phyloP scores from a whole-genome alignment of 1,140 invertebrate genomes.

The Leptinotarsa lineolata region DNA sequence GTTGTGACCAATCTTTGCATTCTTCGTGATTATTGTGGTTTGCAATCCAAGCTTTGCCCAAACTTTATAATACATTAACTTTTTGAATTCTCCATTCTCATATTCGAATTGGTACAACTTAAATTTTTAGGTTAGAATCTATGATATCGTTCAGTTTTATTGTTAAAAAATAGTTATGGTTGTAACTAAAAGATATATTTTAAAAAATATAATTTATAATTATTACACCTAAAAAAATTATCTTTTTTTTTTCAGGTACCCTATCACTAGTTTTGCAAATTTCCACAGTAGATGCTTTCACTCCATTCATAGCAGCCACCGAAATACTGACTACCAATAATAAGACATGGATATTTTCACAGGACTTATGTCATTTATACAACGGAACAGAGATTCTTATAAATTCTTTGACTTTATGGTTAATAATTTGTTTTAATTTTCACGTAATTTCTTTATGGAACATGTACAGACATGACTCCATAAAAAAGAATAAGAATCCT shows the following conservation, averaged over 20 bases:
- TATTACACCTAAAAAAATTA: too few species aligned
- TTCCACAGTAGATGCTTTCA: slow-evolving; percentile 57
- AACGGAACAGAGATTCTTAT: slow-evolving; percentile 59
- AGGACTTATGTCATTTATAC: slow-evolving; percentile 57
- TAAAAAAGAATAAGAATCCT: slow-evolving; percentile 53
- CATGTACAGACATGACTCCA: slow-evolving; percentile 49
- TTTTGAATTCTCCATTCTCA: too few species aligned
- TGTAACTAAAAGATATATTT: too few species aligned
- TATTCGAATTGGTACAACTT: too few species aligned
- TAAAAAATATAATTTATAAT: too few species aligned
- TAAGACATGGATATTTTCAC: slow-evolving; percentile 59
- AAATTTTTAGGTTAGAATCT: too few species aligned
- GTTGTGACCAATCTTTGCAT: too few species aligned
- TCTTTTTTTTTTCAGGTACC: slow-evolving; percentile 57
- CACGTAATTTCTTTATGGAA: slow-evolving; percentile 62
- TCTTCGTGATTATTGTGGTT: too few species aligned
- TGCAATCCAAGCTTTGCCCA: too few species aligned
- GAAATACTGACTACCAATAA: slow-evolving; percentile 59
- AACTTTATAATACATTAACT: too few species aligned
- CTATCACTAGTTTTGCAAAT: slow-evolving; percentile 60
- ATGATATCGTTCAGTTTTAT: too few species aligned
- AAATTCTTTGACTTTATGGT: slow-evolving; percentile 60
- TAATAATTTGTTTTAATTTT: slow-evolving; percentile 59
- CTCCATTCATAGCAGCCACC: slow-evolving; percentile 55
- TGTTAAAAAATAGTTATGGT: too few species aligned